Evolutionary conservation across 2,113 vertebrate species (phyloP).

Genomic region (Plotosus lineatus): DNA sequence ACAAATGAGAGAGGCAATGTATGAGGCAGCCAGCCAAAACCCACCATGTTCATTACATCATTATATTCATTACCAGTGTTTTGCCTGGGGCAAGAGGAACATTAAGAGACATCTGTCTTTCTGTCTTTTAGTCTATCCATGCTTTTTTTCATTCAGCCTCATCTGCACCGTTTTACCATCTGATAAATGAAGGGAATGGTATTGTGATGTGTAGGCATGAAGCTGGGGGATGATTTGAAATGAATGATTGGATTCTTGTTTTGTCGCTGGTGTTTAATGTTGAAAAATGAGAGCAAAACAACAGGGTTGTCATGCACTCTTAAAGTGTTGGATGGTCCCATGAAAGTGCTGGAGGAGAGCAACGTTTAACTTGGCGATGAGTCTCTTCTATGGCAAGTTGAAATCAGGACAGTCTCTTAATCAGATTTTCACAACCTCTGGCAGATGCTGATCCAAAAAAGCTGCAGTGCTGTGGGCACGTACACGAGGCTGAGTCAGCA

Average conservation of each 20-base stretch:
- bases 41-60: slow-evolving; percentile 11
- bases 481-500: background rate
- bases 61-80: slow-evolving; percentile 14
- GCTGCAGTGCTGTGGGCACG: background rate
- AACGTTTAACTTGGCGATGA: background rate
- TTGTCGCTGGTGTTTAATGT: background rate
- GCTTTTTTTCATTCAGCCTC: background rate
- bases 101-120: slow-evolving; percentile 14
- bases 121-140: background rate
- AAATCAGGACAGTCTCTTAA: slow-evolving; percentile 1
- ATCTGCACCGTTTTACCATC: background rate
- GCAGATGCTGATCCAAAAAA: slow-evolving; percentile 13
- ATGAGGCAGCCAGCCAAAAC: slow-evolving; percentile 25
- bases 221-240: background rate
- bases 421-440: background rate
- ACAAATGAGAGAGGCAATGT: background rate
- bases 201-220: background rate
- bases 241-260: background rate
- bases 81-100: background rate
- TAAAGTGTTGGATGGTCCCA: background rate
- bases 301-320: background rate
- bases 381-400: background rate
- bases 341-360: background rate
- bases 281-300: background rate
- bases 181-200: background rate